These are phyloP conservation scores for Chrysopa pallens DNA, from an alignment of 1,140 invertebrate species.

Conservation along the genomic window DNA sequence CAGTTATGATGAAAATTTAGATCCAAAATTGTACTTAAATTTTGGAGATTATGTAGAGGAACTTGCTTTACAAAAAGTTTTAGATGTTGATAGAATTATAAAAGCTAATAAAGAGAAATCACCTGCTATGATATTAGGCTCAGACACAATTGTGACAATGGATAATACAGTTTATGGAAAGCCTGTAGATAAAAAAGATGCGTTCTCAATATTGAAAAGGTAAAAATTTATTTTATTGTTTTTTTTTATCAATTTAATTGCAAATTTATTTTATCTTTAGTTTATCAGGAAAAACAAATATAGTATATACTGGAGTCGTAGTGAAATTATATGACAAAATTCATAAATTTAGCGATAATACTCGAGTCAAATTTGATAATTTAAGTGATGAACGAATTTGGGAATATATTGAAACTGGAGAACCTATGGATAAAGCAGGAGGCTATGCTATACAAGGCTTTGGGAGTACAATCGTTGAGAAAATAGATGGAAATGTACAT, in stretches of 20 bases:
- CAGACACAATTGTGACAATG: constrained; percentile 76
- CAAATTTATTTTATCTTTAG: constrained; percentile 33
- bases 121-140: constrained; percentile 67
- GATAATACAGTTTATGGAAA: constrained; percentile 75
- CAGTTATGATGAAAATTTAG: constrained; percentile 70
- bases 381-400: constrained; percentile 57
- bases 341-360: constrained; percentile 59
- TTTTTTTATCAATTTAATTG: no score
- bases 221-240: constrained; percentile 21
- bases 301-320: constrained; percentile 73
- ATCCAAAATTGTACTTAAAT: constrained; percentile 33
- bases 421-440: constrained; percentile 89
- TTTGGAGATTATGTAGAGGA: constrained; percentile 63
- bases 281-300: constrained; percentile 53
- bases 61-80: constrained; percentile 67
- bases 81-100: constrained; percentile 55
- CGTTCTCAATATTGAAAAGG: constrained; percentile 60
- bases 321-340: constrained; percentile 37
- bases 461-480: constrained; percentile 69
- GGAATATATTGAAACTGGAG: constrained; percentile 67
- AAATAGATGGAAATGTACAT: constrained; percentile 80
- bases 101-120: constrained; percentile 24
- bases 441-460: constrained; percentile 85
- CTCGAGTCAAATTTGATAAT: constrained; percentile 66
- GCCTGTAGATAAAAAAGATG: constrained; percentile 57